Base-by-base conservation (phyloP, 2,797 vertebrate species). In the Etheostoma perlongum region DNA sequence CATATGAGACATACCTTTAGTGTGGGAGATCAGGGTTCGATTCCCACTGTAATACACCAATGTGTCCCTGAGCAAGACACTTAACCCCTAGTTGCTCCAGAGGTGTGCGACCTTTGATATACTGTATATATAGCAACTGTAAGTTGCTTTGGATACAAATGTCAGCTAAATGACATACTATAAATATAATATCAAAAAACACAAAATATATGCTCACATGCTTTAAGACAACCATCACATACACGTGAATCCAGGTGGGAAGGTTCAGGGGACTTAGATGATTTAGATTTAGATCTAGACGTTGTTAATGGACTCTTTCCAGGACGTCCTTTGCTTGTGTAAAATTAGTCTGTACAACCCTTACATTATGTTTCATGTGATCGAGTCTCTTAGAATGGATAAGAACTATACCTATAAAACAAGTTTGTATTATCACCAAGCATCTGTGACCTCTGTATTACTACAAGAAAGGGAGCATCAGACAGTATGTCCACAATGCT, bases 281-380 rank as follows among this genome's bases (percentile, higher is more conserved):
- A 54, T 52, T 52, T 27, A 27, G 3, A 25, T 25, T 25, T 25
- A 25, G 25, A 25, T 25, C 27, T 27, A 27, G 27, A 4, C 4
- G 4, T 61, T 55, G 25, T n/a, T n/a, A n/a, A 58, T 57, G 8
- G 33, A 6, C 12, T 59, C 25, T 62, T 33, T 78, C 44, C 61
- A 57, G 57, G 72, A 65, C 49, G 21, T 57, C 76, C n/a, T 48
- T 48, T 42, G 47, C 59, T 71, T 59, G 15, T 67, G 13, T 52
- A 30, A 74, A 19, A n/a, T 58, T 8, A 44, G n/a, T 54, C n/a
- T 67, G 14, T 19, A 58, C 9, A 76, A 60, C 60, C 51, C 19
- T 54, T 44, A 16, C 4, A 40, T 15, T 3, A 42, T 4, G 7
- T 61, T 14, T 19, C 18, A 55, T 49, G 30, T 19, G 23, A 42